Evolutionary conservation across 2,888 invertebrate genomes (phyloP), one percentile per base, ranked within the genome.

Genomic region (Pteria penguin): DNA sequence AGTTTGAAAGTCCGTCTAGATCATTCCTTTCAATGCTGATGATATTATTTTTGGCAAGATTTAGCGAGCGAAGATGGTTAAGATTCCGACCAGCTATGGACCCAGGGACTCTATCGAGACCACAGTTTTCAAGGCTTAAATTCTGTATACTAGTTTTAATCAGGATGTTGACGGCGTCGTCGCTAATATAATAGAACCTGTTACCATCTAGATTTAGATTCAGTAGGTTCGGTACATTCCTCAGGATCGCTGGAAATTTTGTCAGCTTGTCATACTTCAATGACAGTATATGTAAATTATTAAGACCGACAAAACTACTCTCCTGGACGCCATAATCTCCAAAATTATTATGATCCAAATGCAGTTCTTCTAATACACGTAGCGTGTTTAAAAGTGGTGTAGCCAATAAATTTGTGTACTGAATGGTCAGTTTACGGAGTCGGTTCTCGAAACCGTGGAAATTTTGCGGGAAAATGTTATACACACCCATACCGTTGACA

Each of bases 371-470:
- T 18, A 85, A 68, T 18, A 68, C 45, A 2, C 60, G 45, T 4
- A 85, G 63, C 18, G 58, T 60, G 1, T 75, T 67, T 1, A 85
- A 75, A 0, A 82, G 32, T 2, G 84, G 84, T 8, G 83, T 80
- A 0, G 78, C 61, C 1, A 70, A 75, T 3, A 83, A 36, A 1
- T 77, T 66, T 3, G 81, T 79, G 52, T 80, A 63, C 45, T 82
- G 80, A n/a, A 85, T 83, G 2, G 81, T 82, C 14, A 85, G 68
- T 11, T 72, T 72, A 1, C 22, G 11, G 2, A 85, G 73, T 0
- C 82, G 81, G 2, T 76, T 75, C 55, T 81, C 78, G 60, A 85
- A 85, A 2, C 82, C 80, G 66, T 82, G 80, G 66, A 82, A 83
- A 14, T 74, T 73, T 22, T 57, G 57, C 0, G 82, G 72, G 5